Evolutionary conservation across 2,797 vertebrate genomes (phyloP), one percentile per base, ranked within the genome.

Genomic region (Thunnus albacares): DNA sequence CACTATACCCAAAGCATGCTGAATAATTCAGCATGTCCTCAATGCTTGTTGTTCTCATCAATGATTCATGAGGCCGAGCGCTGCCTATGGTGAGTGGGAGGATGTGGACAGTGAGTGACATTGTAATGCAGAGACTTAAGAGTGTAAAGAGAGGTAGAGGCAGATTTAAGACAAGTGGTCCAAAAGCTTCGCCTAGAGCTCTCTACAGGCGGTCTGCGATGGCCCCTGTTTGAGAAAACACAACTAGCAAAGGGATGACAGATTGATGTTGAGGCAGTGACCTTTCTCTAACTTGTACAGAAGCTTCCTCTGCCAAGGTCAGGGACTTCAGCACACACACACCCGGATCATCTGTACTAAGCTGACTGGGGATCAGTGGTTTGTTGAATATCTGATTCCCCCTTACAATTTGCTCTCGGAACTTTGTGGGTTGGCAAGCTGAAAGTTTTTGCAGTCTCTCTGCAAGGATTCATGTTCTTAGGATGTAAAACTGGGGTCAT

Each of bases 21-120:
- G 87, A 95, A 95, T 95, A 90, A 94, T 94, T 94, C 82, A 94
- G 73, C 55, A 45, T 41, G 66, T 89, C 83, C 80, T 85, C 69
- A 51, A 65, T 45, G 71, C 77, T 75, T 85, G 82, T 81, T 84
- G 85, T 88, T 69, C 38, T 58, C 52, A 85, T 93, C 81, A 89
- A 94, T 92, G 82, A 94, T 94, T 93, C 66, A 94, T 88, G 83
- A 83, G 67, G 56, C 28, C 18, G 59, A 71, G 72, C 13, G 65
- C 62, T 62, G 85, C 83, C 86, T 62, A 63, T 61, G 69, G 87
- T 75, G 77, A 85, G 85, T 52, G 75, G 77, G 73, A 59, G 56
- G 66, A 80, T 70, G 57, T 73, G 79, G 79, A 67, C 35, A 4
- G 33, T 12, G 74, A 75, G 78, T 24, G 80, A 51, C 81, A 70